Evolutionary conservation across 2,888 invertebrate genomes (phyloP).

Genomic region (Phytoseiulus persimilis): DNA sequence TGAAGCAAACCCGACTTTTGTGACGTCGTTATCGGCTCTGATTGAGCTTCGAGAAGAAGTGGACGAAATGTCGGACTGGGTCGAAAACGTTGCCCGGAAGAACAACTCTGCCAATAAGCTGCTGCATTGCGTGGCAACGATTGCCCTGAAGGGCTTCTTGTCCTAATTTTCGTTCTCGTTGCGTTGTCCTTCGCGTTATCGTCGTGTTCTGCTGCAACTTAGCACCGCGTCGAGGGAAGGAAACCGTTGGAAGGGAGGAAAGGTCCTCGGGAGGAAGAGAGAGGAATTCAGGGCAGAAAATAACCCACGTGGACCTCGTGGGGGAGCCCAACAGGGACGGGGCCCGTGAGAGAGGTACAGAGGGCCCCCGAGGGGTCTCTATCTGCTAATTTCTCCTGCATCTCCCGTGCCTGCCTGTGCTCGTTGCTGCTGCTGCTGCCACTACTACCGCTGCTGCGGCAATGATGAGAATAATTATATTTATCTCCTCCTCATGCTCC

Average conservation of each 20-base stretch:
- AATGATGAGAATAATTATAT: conserved; percentile 5
- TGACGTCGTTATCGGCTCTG: too few species aligned
- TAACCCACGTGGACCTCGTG: background rate
- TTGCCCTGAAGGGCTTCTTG: background rate
- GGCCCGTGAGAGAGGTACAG: background rate
- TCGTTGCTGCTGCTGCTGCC: too few species aligned
- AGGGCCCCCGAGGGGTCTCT: background rate
- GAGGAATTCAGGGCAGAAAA: background rate
- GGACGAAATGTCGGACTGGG: too few species aligned
- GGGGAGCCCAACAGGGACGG: background rate
- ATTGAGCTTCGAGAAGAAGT: too few species aligned
- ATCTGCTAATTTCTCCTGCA: background rate
- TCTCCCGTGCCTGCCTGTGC: background rate
- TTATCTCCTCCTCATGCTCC: background rate
- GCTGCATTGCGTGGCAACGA: background rate
- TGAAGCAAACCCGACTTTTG: too few species aligned
- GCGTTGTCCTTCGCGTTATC: background rate
- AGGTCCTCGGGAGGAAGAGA: background rate
- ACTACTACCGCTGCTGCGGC: background rate
- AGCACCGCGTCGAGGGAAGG: background rate
- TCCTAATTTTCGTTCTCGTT: background rate
- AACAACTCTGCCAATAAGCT: too few species aligned
- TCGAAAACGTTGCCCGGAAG: too few species aligned
- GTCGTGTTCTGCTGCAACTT: background rate
- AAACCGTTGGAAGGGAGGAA: background rate